These are phyloP conservation scores for Oxyura jamaicensis DNA, from an alignment of 2,113 vertebrate genomes.

Conservation along the genomic window DNA sequence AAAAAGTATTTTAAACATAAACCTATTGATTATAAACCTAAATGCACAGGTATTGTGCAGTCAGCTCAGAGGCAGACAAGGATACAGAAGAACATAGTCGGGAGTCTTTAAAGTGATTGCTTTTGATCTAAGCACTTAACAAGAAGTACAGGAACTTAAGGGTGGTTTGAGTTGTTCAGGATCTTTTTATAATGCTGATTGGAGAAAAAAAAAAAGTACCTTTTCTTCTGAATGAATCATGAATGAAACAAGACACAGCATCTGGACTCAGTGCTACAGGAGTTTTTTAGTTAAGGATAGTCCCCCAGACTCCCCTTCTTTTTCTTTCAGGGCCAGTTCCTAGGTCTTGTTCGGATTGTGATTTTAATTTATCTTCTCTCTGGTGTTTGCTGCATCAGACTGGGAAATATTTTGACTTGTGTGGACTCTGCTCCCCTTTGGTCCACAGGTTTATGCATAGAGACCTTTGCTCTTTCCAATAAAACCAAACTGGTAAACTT, in stretches of 20 bases:
- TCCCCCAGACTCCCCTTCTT: not conserved
- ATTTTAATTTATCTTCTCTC: not conserved
- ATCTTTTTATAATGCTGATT: not conserved
- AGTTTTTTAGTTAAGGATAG: not conserved
- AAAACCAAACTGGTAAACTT: not conserved
- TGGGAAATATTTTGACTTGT: not conserved
- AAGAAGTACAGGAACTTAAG: not conserved
- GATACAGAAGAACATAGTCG: not conserved
- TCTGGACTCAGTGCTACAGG: not conserved
- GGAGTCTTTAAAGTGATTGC: not conserved
- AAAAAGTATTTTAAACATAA: conserved; percentile 30
- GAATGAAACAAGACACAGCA: not conserved
- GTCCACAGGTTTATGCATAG: not conserved
- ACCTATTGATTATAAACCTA: conserved; percentile 40
- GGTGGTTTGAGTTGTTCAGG: not conserved
- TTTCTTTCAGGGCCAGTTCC: not conserved
- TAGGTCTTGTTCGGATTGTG: not conserved
- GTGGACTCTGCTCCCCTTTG: not conserved
- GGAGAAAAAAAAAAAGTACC: not conserved
- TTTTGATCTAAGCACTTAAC: conserved; percentile 24
- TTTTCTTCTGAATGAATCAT: not conserved
- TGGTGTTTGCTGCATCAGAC: not conserved
- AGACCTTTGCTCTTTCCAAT: not conserved
- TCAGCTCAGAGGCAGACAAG: not conserved
- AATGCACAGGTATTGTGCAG: not conserved